Evolutionary conservation across 92 coral and sea anemone genomes (phyloP).

Genomic region (Palythoa grandis): DNA sequence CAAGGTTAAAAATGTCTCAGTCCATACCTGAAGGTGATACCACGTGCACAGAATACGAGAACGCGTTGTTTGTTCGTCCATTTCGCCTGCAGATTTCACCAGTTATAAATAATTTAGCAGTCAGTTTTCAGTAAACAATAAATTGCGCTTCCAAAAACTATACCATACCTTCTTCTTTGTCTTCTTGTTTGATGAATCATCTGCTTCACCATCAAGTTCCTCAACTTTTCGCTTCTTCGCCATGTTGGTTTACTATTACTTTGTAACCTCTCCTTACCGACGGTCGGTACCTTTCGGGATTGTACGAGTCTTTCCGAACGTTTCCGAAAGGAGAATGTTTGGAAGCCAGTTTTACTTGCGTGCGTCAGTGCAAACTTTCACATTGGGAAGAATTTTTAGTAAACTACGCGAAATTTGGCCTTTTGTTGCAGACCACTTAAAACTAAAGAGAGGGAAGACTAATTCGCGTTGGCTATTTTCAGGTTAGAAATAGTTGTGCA

Average conservation of each 20-base stretch:
- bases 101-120: not conserved
- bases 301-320: constrained; percentile 23
- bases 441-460: not conserved
- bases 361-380: not conserved
- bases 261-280: constrained; percentile 4
- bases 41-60: constrained; percentile 94
- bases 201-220: constrained; percentile 1
- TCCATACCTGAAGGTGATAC: constrained; percentile 90
- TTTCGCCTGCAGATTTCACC: constrained; percentile 60
- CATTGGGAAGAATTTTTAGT: constrained; percentile 13
- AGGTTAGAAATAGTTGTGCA: not conserved
- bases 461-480: not conserved
- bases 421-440: not conserved
- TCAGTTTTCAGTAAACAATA: not conserved
- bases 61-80: constrained; percentile 98
- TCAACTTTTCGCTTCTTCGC: constrained; percentile 32
- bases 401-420: not conserved
- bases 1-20: too few species aligned
- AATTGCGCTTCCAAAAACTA: too few species aligned
- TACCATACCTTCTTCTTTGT: constrained; percentile 2
- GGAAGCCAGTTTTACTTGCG: not conserved
- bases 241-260: constrained; percentile 26
- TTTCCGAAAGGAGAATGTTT: constrained; percentile 27
- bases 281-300: constrained; percentile 5
- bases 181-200: not conserved